Evolutionary conservation across 2,888 invertebrate genomes (phyloP).

Genomic region (Oscheius sp.): DNA sequence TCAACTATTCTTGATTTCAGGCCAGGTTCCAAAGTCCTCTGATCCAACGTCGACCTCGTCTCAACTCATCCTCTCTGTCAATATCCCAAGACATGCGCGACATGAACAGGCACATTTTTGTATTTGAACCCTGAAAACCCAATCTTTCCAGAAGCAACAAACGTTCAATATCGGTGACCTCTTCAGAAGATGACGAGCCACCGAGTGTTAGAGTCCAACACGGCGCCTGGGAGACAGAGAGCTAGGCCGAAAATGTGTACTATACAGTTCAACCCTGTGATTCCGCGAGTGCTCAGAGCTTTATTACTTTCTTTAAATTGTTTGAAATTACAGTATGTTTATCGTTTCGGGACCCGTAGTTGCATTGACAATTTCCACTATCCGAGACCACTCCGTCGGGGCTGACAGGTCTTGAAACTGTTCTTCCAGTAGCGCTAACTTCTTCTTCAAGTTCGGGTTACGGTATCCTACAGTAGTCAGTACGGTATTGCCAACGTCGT

Average conservation of each 20-base stretch:
- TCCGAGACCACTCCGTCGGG: constrained; percentile 20
- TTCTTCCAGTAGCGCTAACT: constrained; percentile 9
- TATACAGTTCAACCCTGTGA: constrained; percentile 10
- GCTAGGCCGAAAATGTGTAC: background rate
- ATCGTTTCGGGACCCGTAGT: constrained; percentile 9
- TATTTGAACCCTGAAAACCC: background rate
- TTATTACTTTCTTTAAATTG: background rate
- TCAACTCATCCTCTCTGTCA: constrained; percentile 54
- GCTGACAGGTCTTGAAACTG: constrained; percentile 17
- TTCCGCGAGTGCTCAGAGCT: constrained; percentile 27
- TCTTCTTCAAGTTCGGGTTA: constrained; percentile 23
- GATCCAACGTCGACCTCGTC: constrained; percentile 46
- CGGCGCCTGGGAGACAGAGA: constrained; percentile 12
- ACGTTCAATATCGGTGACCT: constrained; percentile 28
- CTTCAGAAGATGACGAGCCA: constrained; percentile 29
- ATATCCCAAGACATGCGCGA: constrained; percentile 56
- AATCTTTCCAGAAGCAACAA: constrained; percentile 13
- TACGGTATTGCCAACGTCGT: constrained; percentile 20
- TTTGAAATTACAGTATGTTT: background rate
- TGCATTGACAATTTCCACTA: constrained; percentile 19
- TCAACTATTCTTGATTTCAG: constrained; percentile 17
- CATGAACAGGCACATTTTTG: constrained; percentile 44
- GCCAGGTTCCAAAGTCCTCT: constrained; percentile 45
- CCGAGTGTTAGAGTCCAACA: constrained; percentile 4
- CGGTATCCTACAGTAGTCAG: constrained; percentile 11